phyloP scores from a whole-genome alignment of 1,140 invertebrate genomes.

The Wasmannia auropunctata region DNA sequence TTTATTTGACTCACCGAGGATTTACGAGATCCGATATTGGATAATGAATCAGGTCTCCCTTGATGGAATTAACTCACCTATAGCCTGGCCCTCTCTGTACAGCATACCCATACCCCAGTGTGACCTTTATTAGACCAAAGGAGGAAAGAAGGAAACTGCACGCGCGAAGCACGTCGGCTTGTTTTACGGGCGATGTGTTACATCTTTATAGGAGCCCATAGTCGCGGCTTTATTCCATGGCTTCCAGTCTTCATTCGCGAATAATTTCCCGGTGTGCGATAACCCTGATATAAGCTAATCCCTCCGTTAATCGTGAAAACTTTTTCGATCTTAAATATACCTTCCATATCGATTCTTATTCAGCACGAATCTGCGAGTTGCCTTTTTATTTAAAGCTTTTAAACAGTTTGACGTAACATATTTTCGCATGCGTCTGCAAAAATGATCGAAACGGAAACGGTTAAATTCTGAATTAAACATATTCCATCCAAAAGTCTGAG shows the following conservation, averaged over 20 bases:
- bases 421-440: not conserved
- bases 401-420: not conserved
- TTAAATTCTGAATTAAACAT: too few relatives aligned
- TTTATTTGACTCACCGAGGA: constrained; percentile 80
- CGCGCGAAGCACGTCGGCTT: constrained; percentile 53
- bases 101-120: constrained; percentile 45
- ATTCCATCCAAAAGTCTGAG: too few relatives aligned
- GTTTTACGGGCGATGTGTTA: constrained; percentile 69
- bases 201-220: constrained; percentile 68
- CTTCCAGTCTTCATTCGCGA: constrained; percentile 44
- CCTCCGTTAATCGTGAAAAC: not conserved
- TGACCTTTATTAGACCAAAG: constrained; percentile 77
- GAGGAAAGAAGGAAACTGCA: not conserved
- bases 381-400: too few relatives aligned
- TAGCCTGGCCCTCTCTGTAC: constrained; percentile 61
- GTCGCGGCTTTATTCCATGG: constrained; percentile 50
- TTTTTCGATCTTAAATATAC: not conserved
- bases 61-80: constrained; percentile 84
- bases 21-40: constrained; percentile 84
- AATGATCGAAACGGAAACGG: too few relatives aligned
- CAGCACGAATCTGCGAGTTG: not conserved
- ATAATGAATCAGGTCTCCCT: constrained; percentile 85
- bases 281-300: not conserved
- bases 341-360: not conserved
- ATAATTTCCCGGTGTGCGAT: constrained; percentile 16